Evolutionary conservation across 1,140 invertebrate genomes (phyloP), one percentile per base, ranked within the genome.

Genomic region (Drosophila malerkotliana): DNA sequence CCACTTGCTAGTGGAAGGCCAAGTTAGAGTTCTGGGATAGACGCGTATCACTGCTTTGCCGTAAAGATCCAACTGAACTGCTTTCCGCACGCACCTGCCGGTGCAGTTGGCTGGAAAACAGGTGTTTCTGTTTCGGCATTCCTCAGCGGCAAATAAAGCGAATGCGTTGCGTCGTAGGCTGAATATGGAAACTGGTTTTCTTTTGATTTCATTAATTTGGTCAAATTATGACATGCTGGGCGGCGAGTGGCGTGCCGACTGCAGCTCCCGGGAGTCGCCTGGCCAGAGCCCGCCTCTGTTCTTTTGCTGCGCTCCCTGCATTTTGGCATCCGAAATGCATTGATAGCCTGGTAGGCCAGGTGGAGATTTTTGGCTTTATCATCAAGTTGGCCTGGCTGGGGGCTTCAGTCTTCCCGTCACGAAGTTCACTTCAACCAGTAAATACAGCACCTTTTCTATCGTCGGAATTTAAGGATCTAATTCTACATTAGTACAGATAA

Each of bases 251-350:
- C 24, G 8, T 3, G 32, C 32, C 4, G 34, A 10, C 0, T 37
- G 34, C 34, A 37, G 10, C 34, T 37, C 34, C 34, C 44, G 28
- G 54, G 39, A 30, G 32, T 37, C 44, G 44, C 48, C 28, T 24
- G 34, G 15, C 24, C 41, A 48, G 66, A 39, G 18, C 55, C 34
- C 57, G n/a, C 12, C 45, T 39, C 49, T n/a, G 30, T 54, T 54
- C 28, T 49, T 60, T 77, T 85, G 57, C 80, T 85, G 76, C 58
- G 71, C 62, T 85, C 81, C 80, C 80, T 79, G 80, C 80, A 54
- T 37, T 54, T 44, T 34, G 45, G 15, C 26, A 34, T 37, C 28
- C 57, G 34, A 54, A 54, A 49, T 67, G 57, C 66, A 72, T 76
- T 84, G 80, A 84, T 83, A 83, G 67, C 64, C 8, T 18, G 18